These are phyloP conservation scores for Charanyca ferruginea DNA, from an alignment of 2,888 invertebrate genomes.

Conservation along the genomic window DNA sequence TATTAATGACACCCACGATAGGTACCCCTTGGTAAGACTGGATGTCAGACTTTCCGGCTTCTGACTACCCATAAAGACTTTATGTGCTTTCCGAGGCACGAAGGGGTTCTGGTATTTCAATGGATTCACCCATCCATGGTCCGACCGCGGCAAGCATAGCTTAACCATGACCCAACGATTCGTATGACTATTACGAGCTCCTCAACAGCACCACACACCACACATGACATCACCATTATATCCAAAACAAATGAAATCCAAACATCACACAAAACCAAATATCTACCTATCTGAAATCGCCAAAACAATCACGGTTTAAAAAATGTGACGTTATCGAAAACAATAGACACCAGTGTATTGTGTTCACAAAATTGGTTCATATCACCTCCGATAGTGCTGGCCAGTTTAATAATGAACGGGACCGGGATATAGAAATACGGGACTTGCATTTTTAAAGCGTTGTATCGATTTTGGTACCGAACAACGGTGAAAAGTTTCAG, in stretches of 20 bases:
- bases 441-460: conserved; percentile 62
- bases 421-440: conserved; percentile 50
- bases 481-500: conserved; percentile 34
- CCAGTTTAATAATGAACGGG: conserved; percentile 40
- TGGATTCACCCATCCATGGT: too few relatives aligned
- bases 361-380: conserved; percentile 55
- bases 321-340: conserved; percentile 50
- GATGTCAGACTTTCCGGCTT: too few relatives aligned
- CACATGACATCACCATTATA: too few relatives aligned
- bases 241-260: conserved; percentile 20
- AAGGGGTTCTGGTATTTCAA: too few relatives aligned
- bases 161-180: too few relatives aligned
- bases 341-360: conserved; percentile 44
- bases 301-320: conserved; percentile 42
- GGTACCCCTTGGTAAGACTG: too few relatives aligned
- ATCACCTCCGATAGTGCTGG: conserved; percentile 40
- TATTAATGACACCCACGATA: too few relatives aligned
- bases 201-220: too few relatives aligned
- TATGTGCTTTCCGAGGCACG: too few relatives aligned
- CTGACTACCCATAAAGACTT: too few relatives aligned
- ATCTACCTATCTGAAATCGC: background rate
- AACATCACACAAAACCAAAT: conserved; percentile 13
- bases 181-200: too few relatives aligned
- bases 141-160: too few relatives aligned
- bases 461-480: conserved; percentile 52